These are phyloP conservation scores for Rotaria sp. DNA, from an alignment of 2,888 invertebrate species.

Conservation along the genomic window DNA sequence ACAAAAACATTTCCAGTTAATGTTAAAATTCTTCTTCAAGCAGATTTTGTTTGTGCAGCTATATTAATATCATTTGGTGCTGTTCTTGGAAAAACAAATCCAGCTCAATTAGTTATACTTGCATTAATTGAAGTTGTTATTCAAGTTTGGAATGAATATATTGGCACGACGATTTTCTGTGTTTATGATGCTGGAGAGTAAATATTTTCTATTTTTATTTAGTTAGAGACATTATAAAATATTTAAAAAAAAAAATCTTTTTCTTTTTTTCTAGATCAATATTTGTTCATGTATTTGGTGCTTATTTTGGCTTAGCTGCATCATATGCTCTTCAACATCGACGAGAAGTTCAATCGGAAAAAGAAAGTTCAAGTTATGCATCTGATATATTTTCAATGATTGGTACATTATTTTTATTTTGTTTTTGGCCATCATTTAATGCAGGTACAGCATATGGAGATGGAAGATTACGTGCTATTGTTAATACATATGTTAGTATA, in stretches of 20 bases:
- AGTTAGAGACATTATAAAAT: constrained; percentile 63
- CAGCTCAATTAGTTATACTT: constrained; percentile 56
- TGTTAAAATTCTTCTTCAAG: constrained; percentile 48
- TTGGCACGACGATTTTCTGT: constrained; percentile 55
- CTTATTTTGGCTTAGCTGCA: constrained; percentile 38
- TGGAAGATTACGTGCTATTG: constrained; percentile 73
- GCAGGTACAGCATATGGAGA: constrained; percentile 66
- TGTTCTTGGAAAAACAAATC: constrained; percentile 53
- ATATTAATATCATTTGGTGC: constrained; percentile 59
- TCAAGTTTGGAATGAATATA: constrained; percentile 54
- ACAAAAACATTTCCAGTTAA: constrained; percentile 66
- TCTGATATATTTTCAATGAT: constrained; percentile 73
- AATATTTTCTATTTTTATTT: constrained; percentile 74
- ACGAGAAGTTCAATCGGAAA: constrained; percentile 36
- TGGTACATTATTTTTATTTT: constrained; percentile 60
- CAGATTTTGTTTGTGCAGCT: constrained; percentile 53
- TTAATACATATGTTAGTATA: constrained; percentile 85
- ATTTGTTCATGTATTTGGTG: constrained; percentile 39
- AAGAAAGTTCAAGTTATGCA: constrained; percentile 69
- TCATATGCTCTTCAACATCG: constrained; percentile 29
- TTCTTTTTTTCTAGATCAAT: constrained; percentile 60
- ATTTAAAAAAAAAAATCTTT: constrained; percentile 64
- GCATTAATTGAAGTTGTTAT: constrained; percentile 55
- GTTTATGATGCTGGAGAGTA: constrained; percentile 78
- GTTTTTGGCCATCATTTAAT: constrained; percentile 93